These are phyloP conservation scores for Huso huso DNA, from an alignment of 2,797 vertebrate species.

Conservation along the genomic window DNA sequence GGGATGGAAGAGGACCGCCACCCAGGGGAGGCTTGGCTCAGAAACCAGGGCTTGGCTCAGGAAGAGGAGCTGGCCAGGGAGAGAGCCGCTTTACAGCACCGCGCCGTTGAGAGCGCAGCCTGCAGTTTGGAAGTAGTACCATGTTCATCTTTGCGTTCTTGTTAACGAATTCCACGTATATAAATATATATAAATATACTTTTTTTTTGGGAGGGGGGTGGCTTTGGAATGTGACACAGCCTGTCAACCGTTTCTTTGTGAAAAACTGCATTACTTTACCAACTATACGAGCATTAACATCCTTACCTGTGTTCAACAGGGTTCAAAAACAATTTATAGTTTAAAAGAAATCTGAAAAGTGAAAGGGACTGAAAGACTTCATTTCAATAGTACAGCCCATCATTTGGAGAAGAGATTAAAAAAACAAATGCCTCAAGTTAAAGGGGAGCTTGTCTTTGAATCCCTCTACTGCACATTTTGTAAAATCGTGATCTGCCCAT, in stretches of 20 bases:
- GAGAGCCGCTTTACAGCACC: slow-evolving; percentile 83
- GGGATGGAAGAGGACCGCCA: slow-evolving; percentile 78
- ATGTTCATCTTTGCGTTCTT: slow-evolving; percentile 84
- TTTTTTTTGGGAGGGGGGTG: slow-evolving; percentile 41
- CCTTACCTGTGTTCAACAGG: slow-evolving; percentile 58
- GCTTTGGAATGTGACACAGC: slow-evolving; percentile 95
- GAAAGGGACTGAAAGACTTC: slow-evolving; percentile 32
- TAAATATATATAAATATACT: slow-evolving; percentile 53
- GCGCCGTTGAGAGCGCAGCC: slow-evolving; percentile 71
- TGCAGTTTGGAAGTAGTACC: slow-evolving; percentile 71
- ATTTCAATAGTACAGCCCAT: slow-evolving; percentile 49
- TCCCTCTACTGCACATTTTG: slow-evolving; percentile 81
- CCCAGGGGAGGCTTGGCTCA: slow-evolving; percentile 72
- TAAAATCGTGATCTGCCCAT: slow-evolving; percentile 75
- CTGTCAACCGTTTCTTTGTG: slow-evolving; percentile 81
- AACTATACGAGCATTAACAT: slow-evolving; percentile 58
- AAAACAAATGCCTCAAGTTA: slow-evolving; percentile 46
- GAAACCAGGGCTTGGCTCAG: slow-evolving; percentile 61
- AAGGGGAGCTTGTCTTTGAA: slow-evolving; percentile 54
- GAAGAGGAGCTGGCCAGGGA: slow-evolving; percentile 71
- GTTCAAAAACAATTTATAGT: slow-evolving; percentile 47
- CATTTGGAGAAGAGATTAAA: slow-evolving; percentile 53
- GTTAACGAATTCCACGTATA: slow-evolving; percentile 67
- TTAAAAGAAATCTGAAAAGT: slow-evolving; percentile 56
- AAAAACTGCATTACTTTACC: slow-evolving; percentile 71